Evolutionary conservation across 2,888 invertebrate species (phyloP).

Genomic region (Apotomis betuletana): DNA sequence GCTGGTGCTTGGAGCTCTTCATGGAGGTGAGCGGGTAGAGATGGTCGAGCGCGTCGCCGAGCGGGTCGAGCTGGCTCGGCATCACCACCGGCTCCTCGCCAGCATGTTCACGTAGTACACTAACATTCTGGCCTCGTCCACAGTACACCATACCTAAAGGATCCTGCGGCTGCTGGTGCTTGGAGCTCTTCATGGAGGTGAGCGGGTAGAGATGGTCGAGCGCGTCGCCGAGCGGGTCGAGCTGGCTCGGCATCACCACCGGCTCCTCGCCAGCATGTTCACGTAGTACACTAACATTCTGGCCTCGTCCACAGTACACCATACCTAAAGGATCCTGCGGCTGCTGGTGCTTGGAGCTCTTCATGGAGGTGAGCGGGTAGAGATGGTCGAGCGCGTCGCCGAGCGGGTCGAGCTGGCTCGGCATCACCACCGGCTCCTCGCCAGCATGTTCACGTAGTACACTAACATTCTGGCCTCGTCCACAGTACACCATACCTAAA

Average conservation of each 20-base stretch:
- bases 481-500: not conserved
- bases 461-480: too few species aligned
- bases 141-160: not conserved
- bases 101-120: not conserved
- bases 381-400: conserved; percentile 17
- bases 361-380: conserved; percentile 18
- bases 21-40: not conserved
- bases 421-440: not conserved
- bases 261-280: not conserved
- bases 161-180: not conserved
- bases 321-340: conserved; percentile 7
- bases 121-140: not conserved
- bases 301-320: not conserved
- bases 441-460: too few species aligned
- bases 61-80: not conserved
- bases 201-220: not conserved
- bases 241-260: not conserved
- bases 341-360: conserved; percentile 12
- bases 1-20: not conserved
- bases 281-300: not conserved
- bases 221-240: not conserved
- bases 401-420: conserved; percentile 3
- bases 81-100: not conserved
- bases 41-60: not conserved
- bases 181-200: not conserved